phyloP scores from a whole-genome alignment of 2,113 vertebrate genomes.

The Heteronetta atricapilla region DNA sequence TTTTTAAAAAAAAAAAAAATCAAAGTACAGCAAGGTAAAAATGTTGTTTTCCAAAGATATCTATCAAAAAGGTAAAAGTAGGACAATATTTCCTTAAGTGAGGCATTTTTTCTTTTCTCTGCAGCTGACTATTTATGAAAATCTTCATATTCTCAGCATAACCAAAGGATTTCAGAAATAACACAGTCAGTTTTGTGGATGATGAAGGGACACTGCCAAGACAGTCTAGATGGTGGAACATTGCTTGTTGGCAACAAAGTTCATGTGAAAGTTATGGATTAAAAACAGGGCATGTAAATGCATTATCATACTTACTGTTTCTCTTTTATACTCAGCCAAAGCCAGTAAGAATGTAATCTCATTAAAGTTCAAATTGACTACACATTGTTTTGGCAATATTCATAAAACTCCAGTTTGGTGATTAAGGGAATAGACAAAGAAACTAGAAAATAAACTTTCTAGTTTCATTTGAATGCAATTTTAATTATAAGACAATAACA shows the following conservation, averaged over 20 bases:
- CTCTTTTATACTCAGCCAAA: conserved; percentile 26
- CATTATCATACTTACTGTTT: conserved; percentile 8
- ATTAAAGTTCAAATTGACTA: conserved; percentile 58
- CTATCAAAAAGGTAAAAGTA: neutral
- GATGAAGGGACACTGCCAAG: neutral
- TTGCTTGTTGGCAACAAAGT: neutral
- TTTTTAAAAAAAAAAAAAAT: neutral
- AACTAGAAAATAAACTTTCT: neutral
- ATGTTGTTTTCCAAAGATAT: neutral
- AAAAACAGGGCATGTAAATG: conserved; percentile 22
- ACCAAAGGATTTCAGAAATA: neutral
- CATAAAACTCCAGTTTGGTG: conserved; percentile 14
- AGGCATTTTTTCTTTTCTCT: neutral
- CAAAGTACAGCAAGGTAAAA: neutral
- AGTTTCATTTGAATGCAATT: conserved; percentile 4
- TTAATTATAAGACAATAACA: conserved; percentile 1
- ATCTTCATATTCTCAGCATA: neutral
- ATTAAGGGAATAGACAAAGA: conserved; percentile 27
- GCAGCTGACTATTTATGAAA: neutral
- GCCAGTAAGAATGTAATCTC: conserved; percentile 46
- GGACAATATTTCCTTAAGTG: neutral
- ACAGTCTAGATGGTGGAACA: neutral
- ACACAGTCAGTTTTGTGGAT: neutral
- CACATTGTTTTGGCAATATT: conserved; percentile 38
- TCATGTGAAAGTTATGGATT: conserved; percentile 49